Conservation (phyloP, 2,888 invertebrate species). For the Dexiosoma caninum region DNA sequence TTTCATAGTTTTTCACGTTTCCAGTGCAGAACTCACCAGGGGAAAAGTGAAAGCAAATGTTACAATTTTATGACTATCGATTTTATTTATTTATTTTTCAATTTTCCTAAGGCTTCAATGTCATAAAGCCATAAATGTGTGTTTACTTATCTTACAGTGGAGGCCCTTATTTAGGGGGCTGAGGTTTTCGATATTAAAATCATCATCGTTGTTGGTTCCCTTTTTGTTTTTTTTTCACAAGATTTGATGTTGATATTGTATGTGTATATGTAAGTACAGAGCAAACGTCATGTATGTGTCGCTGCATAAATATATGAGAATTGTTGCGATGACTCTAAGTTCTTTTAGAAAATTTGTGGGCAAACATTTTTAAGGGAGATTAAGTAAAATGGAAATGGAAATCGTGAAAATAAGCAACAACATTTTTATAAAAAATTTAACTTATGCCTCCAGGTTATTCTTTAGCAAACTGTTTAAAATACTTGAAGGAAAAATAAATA, state of each 20-base stretch:
- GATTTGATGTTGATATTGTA: neutral
- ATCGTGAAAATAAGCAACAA: neutral
- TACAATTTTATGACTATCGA: neutral
- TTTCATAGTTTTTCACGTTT: too few relatives aligned
- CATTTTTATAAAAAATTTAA: neutral
- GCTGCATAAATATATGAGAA: neutral
- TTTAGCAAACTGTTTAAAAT: neutral
- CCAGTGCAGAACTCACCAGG: too few relatives aligned
- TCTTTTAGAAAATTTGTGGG: neutral
- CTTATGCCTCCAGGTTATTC: neutral
- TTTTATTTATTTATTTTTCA: constrained; percentile 33
- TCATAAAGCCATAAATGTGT: constrained; percentile 49
- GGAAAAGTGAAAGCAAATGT: constrained; percentile 20
- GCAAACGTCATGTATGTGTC: neutral
- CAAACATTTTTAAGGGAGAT: neutral
- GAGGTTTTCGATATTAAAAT: constrained; percentile 32
- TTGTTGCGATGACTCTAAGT: neutral
- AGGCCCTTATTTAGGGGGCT: constrained; percentile 17
- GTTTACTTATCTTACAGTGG: constrained; percentile 5
- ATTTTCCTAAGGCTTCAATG: constrained; percentile 45
- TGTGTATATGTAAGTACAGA: neutral
- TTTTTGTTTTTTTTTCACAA: constrained; percentile 25
- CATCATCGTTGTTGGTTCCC: constrained; percentile 14
- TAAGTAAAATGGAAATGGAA: neutral
- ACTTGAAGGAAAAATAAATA: neutral